Percentiles rank a stretch among this genome's conserved stretches.
phyloP scores from a whole-genome alignment of 2,113 vertebrate species.

The Leucopsar rothschildi region DNA sequence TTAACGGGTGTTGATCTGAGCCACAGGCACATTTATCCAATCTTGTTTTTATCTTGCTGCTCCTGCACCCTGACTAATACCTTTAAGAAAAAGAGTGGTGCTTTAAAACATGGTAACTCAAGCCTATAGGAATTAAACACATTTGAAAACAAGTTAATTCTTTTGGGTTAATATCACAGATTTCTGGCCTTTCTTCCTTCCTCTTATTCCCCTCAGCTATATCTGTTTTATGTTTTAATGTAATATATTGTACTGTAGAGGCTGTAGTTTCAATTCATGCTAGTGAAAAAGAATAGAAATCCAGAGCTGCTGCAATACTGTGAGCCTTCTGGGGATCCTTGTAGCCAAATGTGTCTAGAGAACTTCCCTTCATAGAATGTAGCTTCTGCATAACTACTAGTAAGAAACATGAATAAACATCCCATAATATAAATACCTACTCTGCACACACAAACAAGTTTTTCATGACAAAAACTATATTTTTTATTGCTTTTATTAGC shows the following conservation, averaged over 20 bases:
- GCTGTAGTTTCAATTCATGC: neutral
- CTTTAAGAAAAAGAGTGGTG: neutral
- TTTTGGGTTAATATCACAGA: neutral
- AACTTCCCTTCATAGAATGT: neutral
- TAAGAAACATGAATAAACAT: neutral
- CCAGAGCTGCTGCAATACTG: neutral
- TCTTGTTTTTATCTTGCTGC: neutral
- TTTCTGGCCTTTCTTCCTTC: conserved; percentile 23
- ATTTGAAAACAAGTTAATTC: conserved; percentile 13
- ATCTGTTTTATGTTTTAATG: conserved; percentile 18
- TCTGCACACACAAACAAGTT: neutral
- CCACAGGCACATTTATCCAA: neutral
- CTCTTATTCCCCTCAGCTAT: neutral
- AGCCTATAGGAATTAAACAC: neutral
- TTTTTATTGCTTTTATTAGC: neutral
- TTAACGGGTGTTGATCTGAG: neutral
- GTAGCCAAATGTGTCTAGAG: conserved; percentile 10
- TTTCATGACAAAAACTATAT: neutral
- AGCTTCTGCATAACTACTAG: neutral
- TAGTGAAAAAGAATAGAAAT: conserved; percentile 12
- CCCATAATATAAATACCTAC: neutral
- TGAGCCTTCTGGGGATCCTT: conserved; percentile 3
- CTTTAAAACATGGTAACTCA: neutral
- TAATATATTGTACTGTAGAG: neutral
- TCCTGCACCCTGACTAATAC: neutral